A percentile compares a stretch with the other conserved stretches of the same genome.
Conservation (phyloP, 2,113 vertebrate genomes). For the Pseudopodoces humilis region DNA sequence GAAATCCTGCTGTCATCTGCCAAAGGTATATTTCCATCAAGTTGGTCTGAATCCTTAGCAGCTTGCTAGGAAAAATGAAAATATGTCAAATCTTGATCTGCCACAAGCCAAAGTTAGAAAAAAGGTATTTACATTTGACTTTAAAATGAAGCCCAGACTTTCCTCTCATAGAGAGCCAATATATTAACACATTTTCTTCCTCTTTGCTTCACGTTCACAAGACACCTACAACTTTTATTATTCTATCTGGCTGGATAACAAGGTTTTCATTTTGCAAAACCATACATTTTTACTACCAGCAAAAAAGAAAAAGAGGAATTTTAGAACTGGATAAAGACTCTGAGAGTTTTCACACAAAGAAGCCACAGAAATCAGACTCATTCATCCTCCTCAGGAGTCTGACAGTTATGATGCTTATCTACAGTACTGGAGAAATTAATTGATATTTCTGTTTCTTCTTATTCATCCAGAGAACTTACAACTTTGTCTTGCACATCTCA, state of each 20-base stretch:
- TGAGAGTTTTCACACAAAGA: background rate
- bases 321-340: background rate
- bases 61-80: background rate
- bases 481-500: background rate
- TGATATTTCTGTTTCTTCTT: background rate
- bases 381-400: background rate
- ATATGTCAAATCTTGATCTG: conserved; percentile 1
- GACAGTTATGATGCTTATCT: background rate
- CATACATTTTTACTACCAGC: background rate
- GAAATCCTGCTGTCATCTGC: conserved; percentile 11
- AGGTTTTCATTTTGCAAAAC: background rate
- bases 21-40: background rate
- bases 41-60: background rate
- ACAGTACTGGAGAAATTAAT: background rate
- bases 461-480: background rate
- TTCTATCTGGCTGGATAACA: background rate
- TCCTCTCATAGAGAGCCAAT: background rate
- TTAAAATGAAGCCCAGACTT: conserved; percentile 21
- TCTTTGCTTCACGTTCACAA: background rate
- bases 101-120: conserved; percentile 22
- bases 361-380: background rate
- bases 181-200: background rate
- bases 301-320: background rate
- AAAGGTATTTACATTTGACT: conserved; percentile 24
- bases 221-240: background rate